Conservation (phyloP, 2,113 vertebrate genomes). For the Oxyura jamaicensis region DNA sequence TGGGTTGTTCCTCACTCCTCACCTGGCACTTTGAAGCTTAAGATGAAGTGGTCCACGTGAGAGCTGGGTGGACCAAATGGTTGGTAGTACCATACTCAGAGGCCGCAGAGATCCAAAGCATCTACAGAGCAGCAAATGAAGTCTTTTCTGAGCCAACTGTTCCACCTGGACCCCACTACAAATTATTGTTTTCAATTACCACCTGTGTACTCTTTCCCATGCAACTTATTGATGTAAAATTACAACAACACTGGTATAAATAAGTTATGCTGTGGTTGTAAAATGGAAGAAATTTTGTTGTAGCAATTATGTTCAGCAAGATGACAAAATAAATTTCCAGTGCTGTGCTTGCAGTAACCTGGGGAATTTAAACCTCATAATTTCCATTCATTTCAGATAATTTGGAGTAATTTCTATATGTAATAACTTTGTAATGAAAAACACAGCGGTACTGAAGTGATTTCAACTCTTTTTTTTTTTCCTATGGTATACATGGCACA, state of each 20-base stretch:
- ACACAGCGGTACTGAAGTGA: constrained; percentile 85
- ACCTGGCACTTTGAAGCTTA: background rate
- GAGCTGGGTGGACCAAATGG: background rate
- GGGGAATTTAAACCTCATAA: constrained; percentile 90
- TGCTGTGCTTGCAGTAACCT: constrained; percentile 85
- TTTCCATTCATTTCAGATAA: constrained; percentile 90
- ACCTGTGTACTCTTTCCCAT: constrained; percentile 85
- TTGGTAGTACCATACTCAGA: background rate
- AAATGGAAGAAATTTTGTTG: constrained; percentile 88
- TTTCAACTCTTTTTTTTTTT: constrained; percentile 76
- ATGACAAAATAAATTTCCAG: constrained; percentile 89
- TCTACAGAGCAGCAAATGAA: constrained; percentile 43
- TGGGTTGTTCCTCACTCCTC: background rate
- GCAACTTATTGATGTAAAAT: constrained; percentile 88
- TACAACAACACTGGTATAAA: constrained; percentile 85
- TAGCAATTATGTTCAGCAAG: constrained; percentile 89
- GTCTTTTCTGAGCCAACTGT: constrained; percentile 72
- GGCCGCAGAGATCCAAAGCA: background rate
- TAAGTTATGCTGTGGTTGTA: constrained; percentile 87
- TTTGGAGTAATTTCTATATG: constrained; percentile 91
- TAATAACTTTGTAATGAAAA: constrained; percentile 92
- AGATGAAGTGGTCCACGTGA: background rate
- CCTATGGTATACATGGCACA: constrained; percentile 82
- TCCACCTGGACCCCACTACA: constrained; percentile 83
- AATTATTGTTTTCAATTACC: constrained; percentile 87